Conservation (phyloP, 2,113 vertebrate species). For the Pyrgilauda ruficollis region DNA sequence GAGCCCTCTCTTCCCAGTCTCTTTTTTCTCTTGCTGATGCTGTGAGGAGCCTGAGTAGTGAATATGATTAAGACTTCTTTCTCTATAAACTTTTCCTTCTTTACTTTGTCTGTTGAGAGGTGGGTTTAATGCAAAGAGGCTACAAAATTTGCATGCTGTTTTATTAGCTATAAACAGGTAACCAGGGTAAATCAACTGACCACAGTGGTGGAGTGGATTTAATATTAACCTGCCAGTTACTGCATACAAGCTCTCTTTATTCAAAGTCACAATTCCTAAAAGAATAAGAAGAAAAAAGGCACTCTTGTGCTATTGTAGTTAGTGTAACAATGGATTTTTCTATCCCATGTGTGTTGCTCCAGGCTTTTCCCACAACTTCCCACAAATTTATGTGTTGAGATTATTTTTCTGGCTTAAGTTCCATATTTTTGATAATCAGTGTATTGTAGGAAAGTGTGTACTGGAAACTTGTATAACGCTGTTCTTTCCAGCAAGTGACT, state of each 20-base stretch:
- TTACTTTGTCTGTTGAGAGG: neutral
- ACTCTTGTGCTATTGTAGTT: neutral
- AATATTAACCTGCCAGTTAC: slow-evolving; percentile 25
- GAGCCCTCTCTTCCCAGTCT: neutral
- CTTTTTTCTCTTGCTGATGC: neutral
- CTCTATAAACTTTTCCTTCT: neutral
- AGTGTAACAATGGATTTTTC: neutral
- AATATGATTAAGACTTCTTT: neutral
- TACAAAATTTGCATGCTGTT: neutral
- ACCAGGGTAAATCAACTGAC: neutral
- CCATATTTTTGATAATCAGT: neutral
- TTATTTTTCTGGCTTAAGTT: neutral
- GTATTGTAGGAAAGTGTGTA: neutral
- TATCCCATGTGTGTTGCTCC: neutral
- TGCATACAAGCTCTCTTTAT: neutral
- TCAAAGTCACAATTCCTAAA: neutral
- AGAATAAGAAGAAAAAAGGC: neutral
- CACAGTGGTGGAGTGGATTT: neutral
- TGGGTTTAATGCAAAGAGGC: neutral
- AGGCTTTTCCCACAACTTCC: neutral
- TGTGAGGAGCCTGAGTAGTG: neutral
- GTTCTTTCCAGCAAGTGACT: neutral
- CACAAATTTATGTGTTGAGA: neutral
- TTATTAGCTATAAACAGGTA: neutral
- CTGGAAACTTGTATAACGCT: neutral